Base-by-base conservation (phyloP, 2,113 vertebrate genomes). In the Triplophysa dalaica region DNA sequence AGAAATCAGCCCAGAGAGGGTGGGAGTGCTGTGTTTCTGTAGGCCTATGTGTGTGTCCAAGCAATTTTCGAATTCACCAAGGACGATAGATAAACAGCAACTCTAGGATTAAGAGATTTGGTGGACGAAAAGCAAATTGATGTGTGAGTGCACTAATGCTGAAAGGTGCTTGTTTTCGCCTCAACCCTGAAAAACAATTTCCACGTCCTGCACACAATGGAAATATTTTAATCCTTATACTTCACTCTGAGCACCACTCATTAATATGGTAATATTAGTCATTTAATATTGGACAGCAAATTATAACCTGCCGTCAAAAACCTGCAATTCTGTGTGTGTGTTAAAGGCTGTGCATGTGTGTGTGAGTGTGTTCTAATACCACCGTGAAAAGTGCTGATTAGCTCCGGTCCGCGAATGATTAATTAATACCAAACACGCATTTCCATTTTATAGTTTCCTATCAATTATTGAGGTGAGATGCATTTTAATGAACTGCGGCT, bases 371-470 rank as follows among this genome's bases (percentile, higher is more conserved):
- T 66, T 75, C 19, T 78, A 58, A 77, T 79, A 82, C 58, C 72
- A 82, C 66, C 52, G 7, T 82, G 82, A 75, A 87, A 84, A 84
- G 75, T 77, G 82, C 70, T 78, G 82, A 86, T 86, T 81, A 77
- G 75, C 77, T 80, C 63, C 76, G 75, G 68, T 60, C 75, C 33
- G 58, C n/a, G 43, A 77, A 82, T 79, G 81, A 87, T 86, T 85
- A 81, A 87, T 87, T 87, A 83, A 87, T 84, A 75, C 56, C 78
- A 80, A 64, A 38, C 79, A 78, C 75, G 75, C 77, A 80, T 83
- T 88, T 87, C 74, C 78, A 83, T 84, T 87, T 85, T 74, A 83
- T 78, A 84, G 68, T 86, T 81, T 84, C 81, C 83, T 83, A 84
- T 81, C 75, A 85, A 80, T 85, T 86, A 85, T 79, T 83, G 80